Evolutionary conservation across 2,113 vertebrate genomes (phyloP), one percentile per base, ranked within the genome.

Genomic region (Taxidea taxus): DNA sequence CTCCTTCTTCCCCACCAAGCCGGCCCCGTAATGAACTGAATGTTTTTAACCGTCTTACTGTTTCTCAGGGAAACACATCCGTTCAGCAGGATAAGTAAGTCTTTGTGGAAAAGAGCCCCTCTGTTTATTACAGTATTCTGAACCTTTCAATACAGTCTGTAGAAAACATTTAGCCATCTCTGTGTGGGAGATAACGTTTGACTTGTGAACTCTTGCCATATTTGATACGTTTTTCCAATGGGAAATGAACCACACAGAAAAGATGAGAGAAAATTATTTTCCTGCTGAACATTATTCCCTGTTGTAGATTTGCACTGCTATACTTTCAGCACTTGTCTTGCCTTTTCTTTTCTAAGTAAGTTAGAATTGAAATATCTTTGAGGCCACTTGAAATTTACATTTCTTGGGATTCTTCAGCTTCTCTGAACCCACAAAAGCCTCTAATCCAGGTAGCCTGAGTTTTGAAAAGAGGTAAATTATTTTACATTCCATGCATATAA

Each of bases 1-100:
- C 99, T 98, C 99, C 99, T 99, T 98, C 99, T 90, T 99, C 99
- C 84, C 99, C 99, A 87, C 99, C 99, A 97, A 99, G 97, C 98
- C 99, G 99, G 91, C 97, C 98, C 98, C 96, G 98, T 99, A 99
- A 99, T 98, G 99, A 99, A 98, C 98, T 99, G 99, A 99, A 99
- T 98, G 99, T 98, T 96, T 99, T 99, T 99, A 99, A 98, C 93
- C 98, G 98, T 95, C 98, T 99, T 98, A 99, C 99, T 98, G 99
- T 98, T 98, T 98, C 98, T 98, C 99, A 99, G 98, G 98, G 99
- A 98, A 97, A 97, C 97, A 97, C 98, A 95, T 97, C 98, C 97
- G 97, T 98, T 98, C 98, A 98, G 98, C 98, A 98, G 98, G 99
- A 99, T 99, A 99, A 99, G 99, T 99, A 99, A 99, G 99, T 99